phyloP scores from a whole-genome alignment of 2,888 invertebrate genomes.

The Melinaea menophilus region DNA sequence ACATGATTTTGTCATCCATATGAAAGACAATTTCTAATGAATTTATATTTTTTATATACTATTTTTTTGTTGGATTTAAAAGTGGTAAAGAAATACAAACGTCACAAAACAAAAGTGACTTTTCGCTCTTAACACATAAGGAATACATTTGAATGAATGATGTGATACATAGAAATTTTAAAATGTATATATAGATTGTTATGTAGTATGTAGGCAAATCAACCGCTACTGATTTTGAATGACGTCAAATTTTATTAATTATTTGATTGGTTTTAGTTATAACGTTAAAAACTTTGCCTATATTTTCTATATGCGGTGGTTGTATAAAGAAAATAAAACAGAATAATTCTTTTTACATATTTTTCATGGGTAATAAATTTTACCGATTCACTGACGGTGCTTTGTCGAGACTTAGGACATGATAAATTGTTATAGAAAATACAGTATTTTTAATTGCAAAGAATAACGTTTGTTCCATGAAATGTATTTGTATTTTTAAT shows the following conservation, averaged over 20 bases:
- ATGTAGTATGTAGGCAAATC: conserved; percentile 46
- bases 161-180: conserved; percentile 70
- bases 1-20: background rate
- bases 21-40: background rate
- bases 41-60: conserved; percentile 3
- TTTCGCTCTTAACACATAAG: conserved; percentile 40
- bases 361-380: background rate
- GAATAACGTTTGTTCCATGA: conserved; percentile 26
- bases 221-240: conserved; percentile 24
- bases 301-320: conserved; percentile 11
- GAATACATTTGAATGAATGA: conserved; percentile 71
- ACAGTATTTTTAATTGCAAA: conserved; percentile 30
- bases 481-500: conserved; percentile 31
- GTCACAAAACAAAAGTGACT: conserved; percentile 39
- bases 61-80: background rate
- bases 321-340: conserved; percentile 2
- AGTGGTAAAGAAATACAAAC: conserved; percentile 30
- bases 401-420: conserved; percentile 14
- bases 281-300: no score
- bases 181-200: conserved; percentile 58
- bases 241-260: no score
- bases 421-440: conserved; percentile 27
- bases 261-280: no score
- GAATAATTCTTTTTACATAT: conserved; percentile 4
- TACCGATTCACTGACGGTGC: conserved; percentile 8